These are phyloP conservation scores for Scolopax rusticola DNA, from an alignment of 2,797 vertebrate genomes.

Conservation along the genomic window DNA sequence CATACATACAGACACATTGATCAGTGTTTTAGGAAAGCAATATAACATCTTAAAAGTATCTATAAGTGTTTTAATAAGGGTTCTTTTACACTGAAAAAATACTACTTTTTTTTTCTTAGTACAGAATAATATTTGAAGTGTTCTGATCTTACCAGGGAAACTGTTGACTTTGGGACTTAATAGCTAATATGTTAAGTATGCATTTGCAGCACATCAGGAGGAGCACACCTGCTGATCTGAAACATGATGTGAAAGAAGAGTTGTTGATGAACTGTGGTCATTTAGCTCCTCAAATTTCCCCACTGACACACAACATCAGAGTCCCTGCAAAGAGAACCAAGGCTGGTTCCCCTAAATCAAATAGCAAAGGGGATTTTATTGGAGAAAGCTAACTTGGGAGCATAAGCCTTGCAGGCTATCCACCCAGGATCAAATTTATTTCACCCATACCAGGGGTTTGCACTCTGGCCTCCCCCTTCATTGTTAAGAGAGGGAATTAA, in stretches of 20 bases:
- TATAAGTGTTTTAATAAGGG: conserved; percentile 39
- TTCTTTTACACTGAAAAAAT: conserved; percentile 25
- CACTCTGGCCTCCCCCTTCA: neutral
- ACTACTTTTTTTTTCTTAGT: neutral
- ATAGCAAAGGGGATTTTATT: neutral
- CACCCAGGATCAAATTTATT: neutral
- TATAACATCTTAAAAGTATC: neutral
- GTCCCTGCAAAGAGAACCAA: neutral
- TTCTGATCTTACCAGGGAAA: conserved; percentile 60
- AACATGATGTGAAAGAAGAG: conserved; percentile 2
- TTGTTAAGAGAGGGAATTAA: neutral
- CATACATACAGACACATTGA: neutral
- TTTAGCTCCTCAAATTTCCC: conserved; percentile 48
- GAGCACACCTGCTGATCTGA: conserved; percentile 54
- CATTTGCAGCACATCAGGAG: conserved; percentile 61
- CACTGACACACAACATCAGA: neutral
- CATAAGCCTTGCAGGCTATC: neutral
- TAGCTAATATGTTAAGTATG: conserved; percentile 63
- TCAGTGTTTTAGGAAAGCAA: conserved; percentile 11
- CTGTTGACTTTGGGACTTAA: conserved; percentile 68
- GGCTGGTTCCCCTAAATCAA: neutral
- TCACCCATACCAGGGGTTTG: neutral
- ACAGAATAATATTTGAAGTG: conserved; percentile 20
- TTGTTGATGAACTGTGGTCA: conserved; percentile 31
- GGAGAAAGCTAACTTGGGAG: neutral